Base-by-base conservation (phyloP, 2,888 invertebrate species). In the Lasioglossum vierecki region DNA sequence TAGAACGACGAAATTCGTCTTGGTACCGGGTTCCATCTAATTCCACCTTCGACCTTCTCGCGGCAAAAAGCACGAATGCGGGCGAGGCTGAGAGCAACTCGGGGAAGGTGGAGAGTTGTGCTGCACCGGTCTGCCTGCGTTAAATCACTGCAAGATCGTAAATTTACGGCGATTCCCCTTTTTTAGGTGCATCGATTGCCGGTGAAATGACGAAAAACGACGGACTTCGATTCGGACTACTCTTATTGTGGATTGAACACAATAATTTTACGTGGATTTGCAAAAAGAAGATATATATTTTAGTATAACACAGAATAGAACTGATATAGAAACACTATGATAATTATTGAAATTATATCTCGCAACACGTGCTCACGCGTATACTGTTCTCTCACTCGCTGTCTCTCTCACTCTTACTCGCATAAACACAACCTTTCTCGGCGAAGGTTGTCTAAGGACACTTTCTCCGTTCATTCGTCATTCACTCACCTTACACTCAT, bases 1-100 rank as follows among this genome's bases (percentile, higher is more conserved):
- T 68, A 68, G 35, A 68, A 68, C 39, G 68, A 39, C 68, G 39
- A 68, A 68, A 68, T 35, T 68, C 68, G 22, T 68, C 68, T 68
- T 39, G 68, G 68, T 22, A 11, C 8, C 35, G 22, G 39, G 68
- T 22, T 68, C 68, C 68, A 68, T 22, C 39, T 68, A 68, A 68
- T 68, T 68, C 39, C 22, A 39, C 22, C 68, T 68, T 22, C 68
- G 68, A 68, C 68, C 39, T 35, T 68, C 35, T 39, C 68, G 22
- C 4, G 1, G 39, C 68, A 39, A 9, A 68, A 68, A 68, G 35
- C 22, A 8, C 35, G 22, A 22, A 39, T 18, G 39, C 39, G 68
- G 22, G 39, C 1, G 22, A 39, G 22, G 39, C 18, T 39, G 4
- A 11, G 39, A 68, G 68, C 2, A 0, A 35, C 30, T 15, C 15